A percentile compares a stretch with the other conserved stretches of the same genome.
These are phyloP conservation scores for Ceratitis capitata DNA, from an alignment of 1,140 invertebrate genomes.

Conservation along the genomic window DNA sequence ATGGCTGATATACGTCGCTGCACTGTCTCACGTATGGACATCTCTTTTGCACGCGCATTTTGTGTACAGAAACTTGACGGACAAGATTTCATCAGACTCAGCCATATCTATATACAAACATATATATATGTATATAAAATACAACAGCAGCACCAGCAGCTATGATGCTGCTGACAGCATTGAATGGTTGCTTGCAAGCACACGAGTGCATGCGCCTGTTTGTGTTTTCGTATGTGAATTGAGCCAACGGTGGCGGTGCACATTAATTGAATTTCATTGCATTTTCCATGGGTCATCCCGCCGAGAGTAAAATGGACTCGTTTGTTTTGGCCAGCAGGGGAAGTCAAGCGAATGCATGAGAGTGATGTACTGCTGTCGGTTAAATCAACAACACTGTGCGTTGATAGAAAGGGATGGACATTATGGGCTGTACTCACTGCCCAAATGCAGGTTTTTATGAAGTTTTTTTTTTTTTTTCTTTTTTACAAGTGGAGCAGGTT, in stretches of 20 bases:
- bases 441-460: neutral
- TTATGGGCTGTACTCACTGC: neutral
- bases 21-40: conserved; percentile 43
- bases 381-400: neutral
- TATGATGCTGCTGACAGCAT: neutral
- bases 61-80: conserved; percentile 53
- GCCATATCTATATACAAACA: neutral
- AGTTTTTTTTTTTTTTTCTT: neutral
- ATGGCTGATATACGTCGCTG: neutral
- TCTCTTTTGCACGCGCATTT: conserved; percentile 49
- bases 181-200: neutral
- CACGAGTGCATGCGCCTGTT: neutral
- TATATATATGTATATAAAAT: neutral
- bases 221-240: conserved; percentile 40
- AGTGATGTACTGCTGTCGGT: conserved; percentile 22
- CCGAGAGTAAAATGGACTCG: neutral
- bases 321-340: neutral
- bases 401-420: neutral
- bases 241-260: conserved; percentile 34
- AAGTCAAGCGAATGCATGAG: neutral
- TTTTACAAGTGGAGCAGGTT: neutral
- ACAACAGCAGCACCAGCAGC: neutral
- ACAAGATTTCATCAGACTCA: conserved; percentile 62
- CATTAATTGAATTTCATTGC: conserved; percentile 38
- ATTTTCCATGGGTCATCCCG: conserved; percentile 13